Evolutionary conservation across 2,888 invertebrate species (phyloP).

Genomic region (Itoplectis maculator): DNA sequence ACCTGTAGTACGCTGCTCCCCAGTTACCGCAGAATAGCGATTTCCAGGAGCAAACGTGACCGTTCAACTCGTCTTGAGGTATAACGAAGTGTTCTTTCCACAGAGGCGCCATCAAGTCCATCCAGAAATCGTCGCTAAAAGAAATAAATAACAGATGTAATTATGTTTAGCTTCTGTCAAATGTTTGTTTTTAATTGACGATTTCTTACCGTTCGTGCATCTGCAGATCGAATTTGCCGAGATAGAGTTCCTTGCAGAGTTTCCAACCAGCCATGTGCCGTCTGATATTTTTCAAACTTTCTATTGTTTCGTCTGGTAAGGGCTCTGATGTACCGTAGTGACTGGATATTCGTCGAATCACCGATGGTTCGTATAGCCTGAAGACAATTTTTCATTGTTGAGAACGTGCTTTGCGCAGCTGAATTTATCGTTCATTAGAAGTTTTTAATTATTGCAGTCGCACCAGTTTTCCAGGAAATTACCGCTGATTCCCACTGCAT

Average conservation of each 20-base stretch:
- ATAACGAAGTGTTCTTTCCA: conserved; percentile 94
- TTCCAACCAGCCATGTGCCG: conserved; percentile 92
- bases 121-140: conserved; percentile 91
- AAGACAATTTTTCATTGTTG: background rate
- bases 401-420: background rate
- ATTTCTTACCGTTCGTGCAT: conserved; percentile 88
- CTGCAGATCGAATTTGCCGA: conserved; percentile 93
- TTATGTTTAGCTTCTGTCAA: conserved; percentile 6
- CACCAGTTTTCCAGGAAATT: conserved; percentile 93
- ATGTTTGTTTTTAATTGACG: background rate
- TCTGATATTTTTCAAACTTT: conserved; percentile 88
- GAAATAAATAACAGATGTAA: conserved; percentile 4
- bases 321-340: conserved; percentile 91
- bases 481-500: conserved; percentile 93
- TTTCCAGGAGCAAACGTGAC: conserved; percentile 94
- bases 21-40: conserved; percentile 93
- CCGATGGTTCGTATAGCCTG: conserved; percentile 88
- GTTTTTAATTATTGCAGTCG: conserved; percentile 42
- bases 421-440: background rate
- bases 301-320: conserved; percentile 88
- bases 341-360: conserved; percentile 88
- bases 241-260: conserved; percentile 92
- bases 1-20: conserved; percentile 93
- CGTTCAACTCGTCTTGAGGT: conserved; percentile 91
- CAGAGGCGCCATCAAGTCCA: conserved; percentile 90